phyloP scores from a whole-genome alignment of 2,113 vertebrate genomes.

The Gymnogyps californianus region DNA sequence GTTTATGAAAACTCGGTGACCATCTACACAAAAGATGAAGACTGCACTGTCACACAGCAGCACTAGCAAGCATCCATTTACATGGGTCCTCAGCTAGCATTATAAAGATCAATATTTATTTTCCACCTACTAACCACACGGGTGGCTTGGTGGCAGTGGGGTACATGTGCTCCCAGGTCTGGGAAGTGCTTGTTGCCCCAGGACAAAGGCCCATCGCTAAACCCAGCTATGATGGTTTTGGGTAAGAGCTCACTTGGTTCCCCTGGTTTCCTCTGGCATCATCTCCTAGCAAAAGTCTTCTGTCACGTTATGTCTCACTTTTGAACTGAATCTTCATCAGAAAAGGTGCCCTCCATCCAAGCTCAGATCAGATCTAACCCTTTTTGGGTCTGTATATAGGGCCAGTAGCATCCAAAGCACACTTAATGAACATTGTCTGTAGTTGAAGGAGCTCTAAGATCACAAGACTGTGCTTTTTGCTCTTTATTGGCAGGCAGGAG shows the following conservation, averaged over 20 bases:
- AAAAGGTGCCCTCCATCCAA: background rate
- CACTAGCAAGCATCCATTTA: background rate
- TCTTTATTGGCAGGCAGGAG: background rate
- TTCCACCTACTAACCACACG: background rate
- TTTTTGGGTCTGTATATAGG: background rate
- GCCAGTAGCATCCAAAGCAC: background rate
- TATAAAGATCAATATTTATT: background rate
- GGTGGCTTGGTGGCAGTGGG: background rate
- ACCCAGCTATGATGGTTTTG: background rate
- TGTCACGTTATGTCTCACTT: background rate
- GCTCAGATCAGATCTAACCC: background rate
- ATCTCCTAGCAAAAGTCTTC: background rate
- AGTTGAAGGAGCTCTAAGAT: background rate
- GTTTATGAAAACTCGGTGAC: background rate
- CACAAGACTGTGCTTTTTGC: background rate
- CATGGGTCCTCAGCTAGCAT: background rate
- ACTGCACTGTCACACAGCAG: background rate
- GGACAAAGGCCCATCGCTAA: background rate
- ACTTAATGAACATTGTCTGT: background rate
- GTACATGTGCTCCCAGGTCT: background rate
- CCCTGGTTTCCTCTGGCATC: background rate
- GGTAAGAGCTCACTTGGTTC: background rate
- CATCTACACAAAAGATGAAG: background rate
- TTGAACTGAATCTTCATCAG: background rate
- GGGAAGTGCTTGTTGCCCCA: background rate